Percentiles rank a stretch among this genome's conserved stretches.
These are phyloP conservation scores for Platysternon megacephalum DNA, from an alignment of 2,113 vertebrate species.

Conservation along the genomic window DNA sequence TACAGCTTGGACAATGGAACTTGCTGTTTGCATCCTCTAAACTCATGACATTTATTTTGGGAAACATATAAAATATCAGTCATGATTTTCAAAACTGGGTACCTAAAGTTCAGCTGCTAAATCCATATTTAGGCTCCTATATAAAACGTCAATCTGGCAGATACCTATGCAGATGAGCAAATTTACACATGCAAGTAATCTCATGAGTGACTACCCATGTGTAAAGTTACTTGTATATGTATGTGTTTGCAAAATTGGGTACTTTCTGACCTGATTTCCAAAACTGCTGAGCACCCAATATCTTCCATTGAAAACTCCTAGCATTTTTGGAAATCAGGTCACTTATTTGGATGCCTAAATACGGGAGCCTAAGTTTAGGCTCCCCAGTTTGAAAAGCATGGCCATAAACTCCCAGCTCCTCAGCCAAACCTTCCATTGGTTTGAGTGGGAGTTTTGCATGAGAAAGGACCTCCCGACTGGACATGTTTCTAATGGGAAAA, in stretches of 20 bases:
- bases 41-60: background rate
- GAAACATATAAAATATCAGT: background rate
- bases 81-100: background rate
- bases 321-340: conserved; percentile 40
- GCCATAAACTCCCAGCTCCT: conserved; percentile 12
- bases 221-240: background rate
- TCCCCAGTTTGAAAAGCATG: conserved; percentile 13
- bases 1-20: background rate
- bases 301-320: conserved; percentile 8
- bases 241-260: background rate
- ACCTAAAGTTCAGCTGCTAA: background rate
- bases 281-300: background rate
- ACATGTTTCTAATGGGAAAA: background rate
- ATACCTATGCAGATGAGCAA: background rate
- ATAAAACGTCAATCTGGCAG: background rate
- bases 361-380: conserved; percentile 54
- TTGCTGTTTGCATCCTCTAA: background rate
- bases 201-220: background rate
- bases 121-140: background rate
- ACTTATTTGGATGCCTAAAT: conserved; percentile 22
- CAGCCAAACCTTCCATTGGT: conserved; percentile 39
- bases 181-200: background rate
- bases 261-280: background rate
- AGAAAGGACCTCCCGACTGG: background rate
- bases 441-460: conserved; percentile 36